Evolutionary conservation across 2,113 vertebrate genomes (phyloP), one percentile per base, ranked within the genome.

Genomic region (Osmerus eperlanus): DNA sequence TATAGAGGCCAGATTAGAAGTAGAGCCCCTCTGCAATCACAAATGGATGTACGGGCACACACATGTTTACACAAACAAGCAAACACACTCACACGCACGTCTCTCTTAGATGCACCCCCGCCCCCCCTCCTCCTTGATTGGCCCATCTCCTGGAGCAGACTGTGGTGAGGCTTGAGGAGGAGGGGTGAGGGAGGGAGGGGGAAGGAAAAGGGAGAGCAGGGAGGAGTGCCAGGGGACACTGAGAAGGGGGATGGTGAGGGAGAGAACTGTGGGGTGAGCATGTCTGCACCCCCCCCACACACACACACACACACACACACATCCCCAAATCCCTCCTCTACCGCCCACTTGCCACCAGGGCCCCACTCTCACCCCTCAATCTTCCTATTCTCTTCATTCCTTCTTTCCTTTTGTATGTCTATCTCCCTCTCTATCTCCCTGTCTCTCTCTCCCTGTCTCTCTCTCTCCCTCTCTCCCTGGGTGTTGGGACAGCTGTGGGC

Each of bases 401-500:
- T 29, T 60, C 85, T 62, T 19, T 60, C 81, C 5, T 36, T 54
- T 25, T 68, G 64, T 29, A 16, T n/a, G 16, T 68, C 47, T 65
- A 8, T 21, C 21, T 55, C 25, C n/a, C n/a, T n/a, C n/a, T n/a
- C n/a, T n/a, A n/a, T n/a, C n/a, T n/a, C n/a, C n/a, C n/a, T n/a
- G n/a, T n/a, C n/a, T n/a, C n/a, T n/a, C n/a, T n/a, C n/a, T n/a
- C n/a, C n/a, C n/a, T n/a, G n/a, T n/a, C n/a, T n/a, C n/a, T n/a
- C n/a, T 55, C 88, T 89, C 84, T 47, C 41, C 83, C 90, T 89
- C 78, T 86, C 90, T 85, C 84, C 83, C 87, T 87, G 90, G 86
- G 91, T 95, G 92, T 94, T 95, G 94, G 92, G 93, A 93, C 95
- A 95, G 94, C 94, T 96, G 94, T 93, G 94, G 92, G 92, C 93